Base-by-base conservation (phyloP, 2,797 vertebrate genomes). In the Epinephelus malabaricus region DNA sequence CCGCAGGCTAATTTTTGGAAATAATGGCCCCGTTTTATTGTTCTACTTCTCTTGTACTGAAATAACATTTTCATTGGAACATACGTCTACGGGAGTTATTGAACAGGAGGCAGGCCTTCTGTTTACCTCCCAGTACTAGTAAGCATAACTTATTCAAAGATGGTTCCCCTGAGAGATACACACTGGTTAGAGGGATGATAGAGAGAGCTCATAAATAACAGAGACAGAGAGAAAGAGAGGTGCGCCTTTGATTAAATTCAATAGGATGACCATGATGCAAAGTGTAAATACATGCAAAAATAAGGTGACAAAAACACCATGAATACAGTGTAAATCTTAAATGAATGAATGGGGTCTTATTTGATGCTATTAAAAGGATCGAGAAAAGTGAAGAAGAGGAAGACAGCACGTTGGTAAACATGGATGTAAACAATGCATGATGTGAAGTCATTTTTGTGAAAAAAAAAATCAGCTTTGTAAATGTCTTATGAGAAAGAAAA, bases 101-200 rank as follows among this genome's bases (percentile, higher is more conserved):
- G 62, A 67, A 46, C 54, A 38, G 51, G 27, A 73, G 43, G 9
- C 21, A 14, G 46, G 21, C 27, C 10, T 25, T 30, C 54, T 60
- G 47, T 68, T 67, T 14, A 59, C 64, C 18, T 21, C 46, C 46
- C 13, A 21, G 47, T 30, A 67, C 55, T 17, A 12, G 30, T 38
- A 38, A 67, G 43, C 54, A 59, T 59, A 23, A 66, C 43, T 65
- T 25, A 43, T 50, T 75, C 54, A 38, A 55, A 58, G 54, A 50
- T 40, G 53, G 17, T 12, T 74, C 62, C 45, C 21, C 46, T 8
- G 54, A 59, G 54, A 59, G 47, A 23, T 15, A 14, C 27, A 30
- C 14, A 19, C 14, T 38, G 8, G 18, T 3, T 13, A 13, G 50
- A 30, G 17, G 30, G 45, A 70, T 34, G 23, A 19, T 7, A 18